Percentiles rank a stretch among this genome's conserved stretches.
phyloP scores from a whole-genome alignment of 2,113 vertebrate genomes.

The Platanista minor region DNA sequence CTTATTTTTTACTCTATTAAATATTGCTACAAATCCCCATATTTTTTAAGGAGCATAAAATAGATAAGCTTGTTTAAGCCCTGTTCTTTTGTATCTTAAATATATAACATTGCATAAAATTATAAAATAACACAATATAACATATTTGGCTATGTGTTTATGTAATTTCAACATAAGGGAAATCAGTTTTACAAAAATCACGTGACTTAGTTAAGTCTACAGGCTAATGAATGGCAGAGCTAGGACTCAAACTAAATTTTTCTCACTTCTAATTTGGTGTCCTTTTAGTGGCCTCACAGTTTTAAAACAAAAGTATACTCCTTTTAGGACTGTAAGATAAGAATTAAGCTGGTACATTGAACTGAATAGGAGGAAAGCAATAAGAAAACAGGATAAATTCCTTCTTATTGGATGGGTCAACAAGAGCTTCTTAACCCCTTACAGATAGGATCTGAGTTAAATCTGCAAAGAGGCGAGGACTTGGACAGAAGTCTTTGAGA shows the following conservation, averaged over 20 bases:
- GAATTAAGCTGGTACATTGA: neutral
- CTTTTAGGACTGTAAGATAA: neutral
- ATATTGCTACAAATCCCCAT: neutral
- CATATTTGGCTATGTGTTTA: neutral
- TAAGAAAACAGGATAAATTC: neutral
- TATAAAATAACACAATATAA: neutral
- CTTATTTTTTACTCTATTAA: neutral
- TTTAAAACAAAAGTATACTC: neutral
- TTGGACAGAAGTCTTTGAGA: neutral
- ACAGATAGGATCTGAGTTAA: neutral
- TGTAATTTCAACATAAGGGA: neutral
- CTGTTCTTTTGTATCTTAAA: neutral
- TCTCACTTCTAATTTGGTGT: neutral
- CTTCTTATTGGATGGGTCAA: neutral
- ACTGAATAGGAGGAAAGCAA: neutral
- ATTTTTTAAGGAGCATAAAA: neutral
- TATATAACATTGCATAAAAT: neutral
- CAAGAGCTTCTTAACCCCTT: neutral
- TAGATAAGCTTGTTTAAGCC: neutral
- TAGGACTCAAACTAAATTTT: neutral
- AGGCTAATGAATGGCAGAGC: neutral
- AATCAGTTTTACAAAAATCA: neutral
- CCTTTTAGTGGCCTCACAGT: neutral
- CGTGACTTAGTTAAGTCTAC: neutral
- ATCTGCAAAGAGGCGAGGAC: neutral